Evolutionary conservation across 1,140 invertebrate species (phyloP).

Genomic region (Ptiloglossa arizonensis): DNA sequence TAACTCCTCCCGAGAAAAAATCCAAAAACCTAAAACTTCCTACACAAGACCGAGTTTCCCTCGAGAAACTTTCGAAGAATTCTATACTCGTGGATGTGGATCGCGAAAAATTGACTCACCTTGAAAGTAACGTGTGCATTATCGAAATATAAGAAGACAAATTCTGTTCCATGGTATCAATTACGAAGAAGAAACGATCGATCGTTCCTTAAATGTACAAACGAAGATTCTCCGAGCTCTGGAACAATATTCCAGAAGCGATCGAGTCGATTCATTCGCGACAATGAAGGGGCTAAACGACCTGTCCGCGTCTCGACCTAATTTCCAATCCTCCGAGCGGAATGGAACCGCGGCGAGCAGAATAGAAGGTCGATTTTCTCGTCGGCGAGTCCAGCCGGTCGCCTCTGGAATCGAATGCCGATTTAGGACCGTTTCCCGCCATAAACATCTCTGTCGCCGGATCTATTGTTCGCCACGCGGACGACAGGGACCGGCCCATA

Average conservation of each 20-base stretch:
- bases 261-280: not conserved
- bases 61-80: too few relatives aligned
- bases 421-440: constrained; percentile 58
- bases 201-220: not conserved
- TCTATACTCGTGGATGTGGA: too few relatives aligned
- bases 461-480: constrained; percentile 71
- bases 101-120: too few relatives aligned
- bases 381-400: too few relatives aligned
- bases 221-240: not conserved
- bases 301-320: constrained; percentile 58
- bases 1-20: too few relatives aligned
- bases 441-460: constrained; percentile 67
- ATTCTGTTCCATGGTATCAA: too few relatives aligned
- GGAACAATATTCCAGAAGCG: not conserved
- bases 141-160: too few relatives aligned
- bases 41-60: too few relatives aligned
- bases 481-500: constrained; percentile 67
- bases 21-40: too few relatives aligned
- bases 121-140: too few relatives aligned
- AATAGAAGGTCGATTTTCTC: constrained; percentile 2
- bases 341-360: not conserved
- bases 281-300: not conserved
- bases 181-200: too few relatives aligned
- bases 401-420: constrained; percentile 7
- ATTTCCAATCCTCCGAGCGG: constrained; percentile 11